phyloP scores from a whole-genome alignment of 2,888 invertebrate genomes.

The Camponotus fellah region DNA sequence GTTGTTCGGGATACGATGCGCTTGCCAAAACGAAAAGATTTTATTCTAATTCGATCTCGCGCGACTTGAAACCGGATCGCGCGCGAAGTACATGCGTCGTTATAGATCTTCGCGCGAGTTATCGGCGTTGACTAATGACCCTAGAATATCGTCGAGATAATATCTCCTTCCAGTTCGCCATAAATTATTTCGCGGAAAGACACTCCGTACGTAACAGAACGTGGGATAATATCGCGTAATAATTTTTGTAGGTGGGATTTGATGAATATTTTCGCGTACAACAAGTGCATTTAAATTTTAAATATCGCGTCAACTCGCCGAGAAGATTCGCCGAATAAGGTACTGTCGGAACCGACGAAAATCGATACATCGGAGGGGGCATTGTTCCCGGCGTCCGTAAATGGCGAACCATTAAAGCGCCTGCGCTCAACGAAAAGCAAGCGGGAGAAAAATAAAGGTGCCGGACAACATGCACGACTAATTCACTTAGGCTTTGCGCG shows the following conservation, averaged over 20 bases:
- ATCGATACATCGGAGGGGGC: slow-evolving; percentile 72
- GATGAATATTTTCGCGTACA: slow-evolving; percentile 23
- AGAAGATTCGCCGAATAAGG: slow-evolving; percentile 29
- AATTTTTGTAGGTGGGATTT: neutral
- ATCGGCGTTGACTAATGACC: slow-evolving; percentile 31
- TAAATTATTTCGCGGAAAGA: neutral
- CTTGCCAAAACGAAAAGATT: slow-evolving; percentile 34
- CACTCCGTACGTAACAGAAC: neutral
- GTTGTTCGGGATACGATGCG: neutral
- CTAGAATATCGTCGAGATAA: slow-evolving; percentile 20
- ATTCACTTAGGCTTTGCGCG: slow-evolving; percentile 75
- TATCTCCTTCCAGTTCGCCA: neutral
- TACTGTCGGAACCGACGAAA: slow-evolving; percentile 59
- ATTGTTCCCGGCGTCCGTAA: slow-evolving; percentile 65
- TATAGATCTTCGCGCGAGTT: neutral
- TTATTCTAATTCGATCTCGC: slow-evolving; percentile 33
- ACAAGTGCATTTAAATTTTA: slow-evolving; percentile 45
- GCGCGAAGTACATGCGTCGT: neutral
- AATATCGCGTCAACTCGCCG: slow-evolving; percentile 29
- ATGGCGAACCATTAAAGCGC: slow-evolving; percentile 70
- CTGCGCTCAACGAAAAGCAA: slow-evolving; percentile 69
- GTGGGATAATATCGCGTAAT: neutral
- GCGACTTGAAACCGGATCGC: neutral
- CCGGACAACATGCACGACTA: slow-evolving; percentile 71
- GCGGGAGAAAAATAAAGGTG: slow-evolving; percentile 49